Base-by-base conservation (phyloP, 2,797 vertebrate species). In the Limosa lapponica region DNA sequence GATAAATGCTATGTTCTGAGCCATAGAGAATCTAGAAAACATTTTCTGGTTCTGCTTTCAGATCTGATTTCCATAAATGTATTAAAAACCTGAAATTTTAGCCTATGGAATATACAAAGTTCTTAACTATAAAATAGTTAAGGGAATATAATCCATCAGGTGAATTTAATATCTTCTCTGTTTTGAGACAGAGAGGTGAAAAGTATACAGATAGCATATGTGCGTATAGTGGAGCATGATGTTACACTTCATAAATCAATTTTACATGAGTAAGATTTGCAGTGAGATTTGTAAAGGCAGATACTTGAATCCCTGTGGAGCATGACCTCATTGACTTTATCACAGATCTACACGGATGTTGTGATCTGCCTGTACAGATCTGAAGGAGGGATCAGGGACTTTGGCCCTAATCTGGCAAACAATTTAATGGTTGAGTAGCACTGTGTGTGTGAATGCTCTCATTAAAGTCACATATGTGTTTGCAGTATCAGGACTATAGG, bases 261-360 rank as follows among this genome's bases (percentile, higher is more conserved):
- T 94, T 87, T 86, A 66, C 81, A 22, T 2, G 2, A 84, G 39
- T 25, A 44, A 55, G 66, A 37, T 82, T 90, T 93, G 34, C 36
- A 18, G 48, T 85, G 86, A 79, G 89, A 64, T 92, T 82, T 80
- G 48, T 92, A 43, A 84, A 87, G 51, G 41, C 48, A 59, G 66
- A 55, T 54, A 62, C 30, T 25, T 24, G 54, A 70, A 81, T 95
- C 62, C n/a, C 61, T 1, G 1, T 18, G 51, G 81, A 87, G n/a
- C 67, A 32, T 0, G 3, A 70, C 78, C 88, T 89, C 2, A 3
- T 51, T 95, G 88, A 84, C 83, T 87, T 72, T 44, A 48, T 77
- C 67, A 67, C 57, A 89, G 90, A 54, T 80, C n/a, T 87, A 30
- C 46, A 65, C 16, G 51, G 73, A 58, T 79, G 55, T 48, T 70